A percentile compares a stretch with the other conserved stretches of the same genome.
Conservation (phyloP, 1,140 invertebrate species). For the Pseudomyrmex concolor region DNA sequence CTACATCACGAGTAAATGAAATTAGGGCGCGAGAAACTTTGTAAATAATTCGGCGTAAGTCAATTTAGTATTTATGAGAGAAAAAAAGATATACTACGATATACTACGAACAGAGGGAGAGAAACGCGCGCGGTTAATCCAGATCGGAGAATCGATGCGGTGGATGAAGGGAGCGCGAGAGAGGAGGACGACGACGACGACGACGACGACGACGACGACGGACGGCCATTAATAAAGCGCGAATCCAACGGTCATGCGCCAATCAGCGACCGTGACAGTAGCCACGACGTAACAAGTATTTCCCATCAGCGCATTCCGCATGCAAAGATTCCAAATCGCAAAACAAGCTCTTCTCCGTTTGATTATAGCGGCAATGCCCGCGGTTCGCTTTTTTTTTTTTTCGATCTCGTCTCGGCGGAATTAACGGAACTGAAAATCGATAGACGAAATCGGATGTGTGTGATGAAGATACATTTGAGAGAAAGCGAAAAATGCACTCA, state of each 20-base stretch:
- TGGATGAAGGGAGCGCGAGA: conserved; percentile 23
- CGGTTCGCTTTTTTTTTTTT: conserved; percentile 36
- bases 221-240: conserved; percentile 70
- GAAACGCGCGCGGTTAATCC: not conserved
- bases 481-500: not conserved
- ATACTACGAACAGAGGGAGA: not conserved
- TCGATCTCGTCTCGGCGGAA: conserved; percentile 2
- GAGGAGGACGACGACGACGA: conserved; percentile 45
- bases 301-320: conserved; percentile 79
- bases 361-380: conserved; percentile 50
- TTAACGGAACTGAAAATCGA: not conserved
- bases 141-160: conserved; percentile 9
- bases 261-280: conserved; percentile 80
- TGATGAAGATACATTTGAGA: too few relatives aligned
- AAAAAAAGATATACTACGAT: conserved; percentile 23
- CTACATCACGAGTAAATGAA: conserved; percentile 27
- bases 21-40: conserved; percentile 29
- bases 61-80: not conserved
- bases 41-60: conserved; percentile 58
- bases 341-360: conserved; percentile 49
- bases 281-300: conserved; percentile 80
- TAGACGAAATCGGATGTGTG: not conserved
- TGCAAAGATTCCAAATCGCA: conserved; percentile 41
- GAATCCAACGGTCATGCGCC: conserved; percentile 73
- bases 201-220: conserved; percentile 24